phyloP scores from a whole-genome alignment of 1,140 invertebrate genomes.

The Magallana ariakensis region DNA sequence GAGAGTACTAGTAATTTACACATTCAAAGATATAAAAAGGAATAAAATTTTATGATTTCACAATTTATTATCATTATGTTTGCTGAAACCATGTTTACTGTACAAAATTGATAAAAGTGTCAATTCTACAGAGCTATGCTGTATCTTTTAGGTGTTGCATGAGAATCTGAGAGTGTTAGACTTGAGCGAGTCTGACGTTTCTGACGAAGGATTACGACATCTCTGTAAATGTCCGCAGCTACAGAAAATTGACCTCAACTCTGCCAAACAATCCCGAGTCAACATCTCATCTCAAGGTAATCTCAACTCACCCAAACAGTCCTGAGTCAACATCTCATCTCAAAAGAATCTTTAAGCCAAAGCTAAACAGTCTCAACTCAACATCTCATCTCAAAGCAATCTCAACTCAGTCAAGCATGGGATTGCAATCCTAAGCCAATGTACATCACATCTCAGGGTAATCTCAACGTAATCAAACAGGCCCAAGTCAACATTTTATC shows the following conservation, averaged over 20 bases:
- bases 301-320: neutral
- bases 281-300: conserved; percentile 66
- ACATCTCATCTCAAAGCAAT: neutral
- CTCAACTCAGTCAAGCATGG: conserved; percentile 70
- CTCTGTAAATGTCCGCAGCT: conserved; percentile 60
- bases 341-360: too few species aligned
- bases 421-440: conserved; percentile 56
- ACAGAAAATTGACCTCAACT: conserved; percentile 70
- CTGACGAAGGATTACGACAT: conserved; percentile 64
- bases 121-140: too few species aligned
- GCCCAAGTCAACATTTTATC: neutral
- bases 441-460: conserved; percentile 68
- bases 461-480: neutral
- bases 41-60: too few species aligned
- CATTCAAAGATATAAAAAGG: too few species aligned
- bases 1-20: too few species aligned
- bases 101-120: too few species aligned
- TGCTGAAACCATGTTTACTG: too few species aligned
- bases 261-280: conserved; percentile 64
- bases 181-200: conserved; percentile 63
- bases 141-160: conserved; percentile 62
- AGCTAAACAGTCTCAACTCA: neutral
- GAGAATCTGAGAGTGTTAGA: conserved; percentile 64
- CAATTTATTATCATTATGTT: too few species aligned
- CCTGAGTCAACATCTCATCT: neutral